phyloP scores from a whole-genome alignment of 2,113 vertebrate species.

The Tinamus guttatus region DNA sequence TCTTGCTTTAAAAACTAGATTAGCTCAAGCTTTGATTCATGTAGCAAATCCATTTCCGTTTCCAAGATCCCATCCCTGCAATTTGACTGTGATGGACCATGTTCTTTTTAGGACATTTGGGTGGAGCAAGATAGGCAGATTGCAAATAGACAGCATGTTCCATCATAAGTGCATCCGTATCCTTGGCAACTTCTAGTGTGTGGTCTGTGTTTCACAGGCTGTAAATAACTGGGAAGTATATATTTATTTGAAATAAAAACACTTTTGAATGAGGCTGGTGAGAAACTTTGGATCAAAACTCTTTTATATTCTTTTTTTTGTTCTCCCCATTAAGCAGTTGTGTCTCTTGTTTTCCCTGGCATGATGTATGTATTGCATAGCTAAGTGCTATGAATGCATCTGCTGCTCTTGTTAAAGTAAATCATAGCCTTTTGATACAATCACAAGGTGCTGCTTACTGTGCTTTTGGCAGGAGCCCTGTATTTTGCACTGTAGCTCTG shows the following conservation, averaged over 20 bases:
- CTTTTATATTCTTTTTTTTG: accelerated
- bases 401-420: neutral
- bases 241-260: neutral
- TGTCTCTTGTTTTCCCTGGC: neutral
- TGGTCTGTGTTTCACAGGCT: neutral
- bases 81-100: neutral
- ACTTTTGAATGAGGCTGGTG: neutral
- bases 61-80: neutral
- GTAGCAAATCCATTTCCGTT: neutral
- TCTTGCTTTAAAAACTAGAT: neutral
- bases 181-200: neutral
- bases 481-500: neutral
- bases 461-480: neutral
- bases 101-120: neutral
- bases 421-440: accelerated
- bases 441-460: neutral
- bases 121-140: neutral
- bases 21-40: neutral
- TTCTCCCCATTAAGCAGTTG: neutral
- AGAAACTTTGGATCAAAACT: neutral
- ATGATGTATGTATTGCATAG: neutral
- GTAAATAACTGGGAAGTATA: neutral
- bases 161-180: neutral
- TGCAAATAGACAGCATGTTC: neutral
- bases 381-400: accelerated